A percentile compares a stretch with the other conserved stretches of the same genome.
Evolutionary conservation across 2,113 vertebrate genomes (phyloP).

Genomic region (Myotis lucifugus): DNA sequence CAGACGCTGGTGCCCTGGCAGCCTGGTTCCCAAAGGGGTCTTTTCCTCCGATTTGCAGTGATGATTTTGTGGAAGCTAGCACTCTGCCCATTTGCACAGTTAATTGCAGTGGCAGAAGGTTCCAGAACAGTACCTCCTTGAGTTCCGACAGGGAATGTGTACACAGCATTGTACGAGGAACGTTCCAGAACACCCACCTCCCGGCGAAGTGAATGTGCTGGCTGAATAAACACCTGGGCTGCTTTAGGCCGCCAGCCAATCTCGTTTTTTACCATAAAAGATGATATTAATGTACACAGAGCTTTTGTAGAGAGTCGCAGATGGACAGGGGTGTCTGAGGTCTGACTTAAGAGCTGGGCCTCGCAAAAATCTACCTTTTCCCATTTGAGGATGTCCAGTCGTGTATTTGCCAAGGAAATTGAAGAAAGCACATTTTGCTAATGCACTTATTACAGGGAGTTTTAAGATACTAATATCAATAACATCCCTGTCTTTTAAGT

Average conservation of each 20-base stretch:
- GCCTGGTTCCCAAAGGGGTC: neutral
- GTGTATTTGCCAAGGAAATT: neutral
- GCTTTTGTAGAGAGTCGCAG: neutral
- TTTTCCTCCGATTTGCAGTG: neutral
- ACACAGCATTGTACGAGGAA: neutral
- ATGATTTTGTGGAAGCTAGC: conserved; percentile 27
- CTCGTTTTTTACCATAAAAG: neutral
- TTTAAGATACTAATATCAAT: neutral
- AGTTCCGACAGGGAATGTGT: conserved; percentile 3
- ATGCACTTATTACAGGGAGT: neutral
- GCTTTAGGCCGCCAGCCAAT: neutral
- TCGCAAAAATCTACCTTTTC: neutral
- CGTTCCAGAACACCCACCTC: conserved; percentile 57
- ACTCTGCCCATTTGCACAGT: conserved; percentile 28
- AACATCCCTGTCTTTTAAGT: neutral
- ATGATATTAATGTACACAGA: neutral
- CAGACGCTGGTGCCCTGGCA: rapidly evolving
- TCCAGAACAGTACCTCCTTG: conserved; percentile 78
- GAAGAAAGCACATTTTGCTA: neutral
- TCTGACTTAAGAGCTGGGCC: neutral
- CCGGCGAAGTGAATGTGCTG: neutral
- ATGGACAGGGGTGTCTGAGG: neutral
- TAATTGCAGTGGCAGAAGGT: conserved; percentile 76
- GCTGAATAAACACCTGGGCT: conserved; percentile 17
- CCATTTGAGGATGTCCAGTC: neutral